Evolutionary conservation across 2,797 vertebrate genomes (phyloP).

Genomic region (Fratercula arctica): DNA sequence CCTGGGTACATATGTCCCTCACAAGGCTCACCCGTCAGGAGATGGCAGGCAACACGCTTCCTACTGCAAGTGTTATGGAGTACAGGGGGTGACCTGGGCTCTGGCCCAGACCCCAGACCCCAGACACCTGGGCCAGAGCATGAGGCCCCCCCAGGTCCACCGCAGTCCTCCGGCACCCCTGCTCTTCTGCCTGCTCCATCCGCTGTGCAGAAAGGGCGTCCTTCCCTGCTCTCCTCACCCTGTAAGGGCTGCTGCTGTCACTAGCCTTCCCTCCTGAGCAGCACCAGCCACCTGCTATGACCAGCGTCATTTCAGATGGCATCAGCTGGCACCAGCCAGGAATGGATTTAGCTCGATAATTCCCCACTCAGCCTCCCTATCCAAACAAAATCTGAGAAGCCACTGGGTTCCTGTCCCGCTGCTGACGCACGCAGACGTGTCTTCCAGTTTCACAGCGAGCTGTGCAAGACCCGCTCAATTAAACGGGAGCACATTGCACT

Average conservation of each 20-base stretch:
- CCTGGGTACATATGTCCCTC: neutral
- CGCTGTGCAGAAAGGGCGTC: neutral
- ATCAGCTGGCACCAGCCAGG: neutral
- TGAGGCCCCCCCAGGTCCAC: rapidly evolving
- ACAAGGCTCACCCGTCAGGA: neutral
- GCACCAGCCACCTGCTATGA: neutral
- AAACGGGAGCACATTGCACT: neutral
- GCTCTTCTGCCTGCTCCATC: neutral
- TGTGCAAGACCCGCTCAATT: neutral
- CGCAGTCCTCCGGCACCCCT: rapidly evolving
- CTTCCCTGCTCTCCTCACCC: neutral
- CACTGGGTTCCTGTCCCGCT: neutral
- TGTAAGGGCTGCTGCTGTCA: neutral
- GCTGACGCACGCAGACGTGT: rapidly evolving
- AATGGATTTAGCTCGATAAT: neutral
- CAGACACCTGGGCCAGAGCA: neutral
- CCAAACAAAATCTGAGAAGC: conserved; percentile 2
- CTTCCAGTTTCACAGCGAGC: neutral
- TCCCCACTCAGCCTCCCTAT: neutral
- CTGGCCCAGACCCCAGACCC: no score
- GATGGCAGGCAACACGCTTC: neutral
- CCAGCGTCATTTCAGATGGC: neutral
- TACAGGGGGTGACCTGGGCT: neutral
- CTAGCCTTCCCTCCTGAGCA: neutral
- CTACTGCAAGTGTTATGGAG: neutral